Conservation (phyloP, 2,888 invertebrate species). For the Macrophya annulata region DNA sequence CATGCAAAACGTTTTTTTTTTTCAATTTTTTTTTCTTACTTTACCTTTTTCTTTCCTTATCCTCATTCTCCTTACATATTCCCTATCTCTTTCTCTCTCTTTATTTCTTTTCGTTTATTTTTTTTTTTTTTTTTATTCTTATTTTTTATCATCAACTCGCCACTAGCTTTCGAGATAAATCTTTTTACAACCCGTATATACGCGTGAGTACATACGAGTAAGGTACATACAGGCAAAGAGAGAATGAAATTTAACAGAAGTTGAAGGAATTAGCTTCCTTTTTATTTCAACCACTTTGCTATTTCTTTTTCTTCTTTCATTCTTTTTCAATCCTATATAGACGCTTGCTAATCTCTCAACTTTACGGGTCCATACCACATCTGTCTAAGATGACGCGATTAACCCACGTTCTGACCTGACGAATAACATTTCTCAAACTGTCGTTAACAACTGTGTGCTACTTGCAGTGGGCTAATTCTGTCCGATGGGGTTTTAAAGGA, state of each 20-base stretch:
- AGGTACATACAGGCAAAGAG: too few species aligned
- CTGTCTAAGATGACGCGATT: constrained; percentile 55
- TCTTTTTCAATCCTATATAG: neutral
- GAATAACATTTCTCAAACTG: constrained; percentile 54
- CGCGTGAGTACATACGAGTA: too few species aligned
- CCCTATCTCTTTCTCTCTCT: neutral
- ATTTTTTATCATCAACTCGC: too few species aligned
- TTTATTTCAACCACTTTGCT: too few species aligned
- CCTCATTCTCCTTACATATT: neutral
- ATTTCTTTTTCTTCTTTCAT: neutral
- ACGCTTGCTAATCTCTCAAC: constrained; percentile 27
- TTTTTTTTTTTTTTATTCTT: neutral
- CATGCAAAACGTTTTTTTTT: neutral
- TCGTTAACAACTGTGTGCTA: constrained; percentile 37
- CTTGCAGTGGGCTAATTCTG: neutral
- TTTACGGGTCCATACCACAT: constrained; percentile 35
- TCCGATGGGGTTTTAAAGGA: neutral
- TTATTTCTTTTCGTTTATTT: too few species aligned
- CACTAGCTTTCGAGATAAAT: neutral
- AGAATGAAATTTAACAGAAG: too few species aligned
- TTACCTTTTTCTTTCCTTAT: neutral
- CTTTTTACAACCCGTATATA: neutral
- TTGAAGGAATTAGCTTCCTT: too few species aligned
- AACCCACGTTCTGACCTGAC: constrained; percentile 39
- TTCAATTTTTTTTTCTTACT: neutral